These are phyloP conservation scores for Typhlichthys subterraneus DNA, from an alignment of 2,797 vertebrate species.

Conservation along the genomic window DNA sequence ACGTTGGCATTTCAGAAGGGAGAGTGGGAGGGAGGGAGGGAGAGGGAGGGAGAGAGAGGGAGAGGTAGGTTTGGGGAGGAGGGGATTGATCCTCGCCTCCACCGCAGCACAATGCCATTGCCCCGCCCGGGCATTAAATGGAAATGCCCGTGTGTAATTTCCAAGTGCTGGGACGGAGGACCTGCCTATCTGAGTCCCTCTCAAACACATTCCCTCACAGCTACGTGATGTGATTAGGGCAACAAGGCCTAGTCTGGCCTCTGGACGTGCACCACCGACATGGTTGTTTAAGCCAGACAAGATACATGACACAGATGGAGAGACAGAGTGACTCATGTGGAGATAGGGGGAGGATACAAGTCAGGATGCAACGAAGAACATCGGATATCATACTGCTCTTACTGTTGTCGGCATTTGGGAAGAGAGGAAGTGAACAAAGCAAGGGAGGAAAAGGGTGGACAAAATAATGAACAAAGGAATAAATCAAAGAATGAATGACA, in stretches of 20 bases:
- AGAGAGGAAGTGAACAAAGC: no score
- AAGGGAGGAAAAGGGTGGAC: no score
- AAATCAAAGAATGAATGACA: no score
- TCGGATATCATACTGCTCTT: neutral
- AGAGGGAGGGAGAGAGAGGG: slow-evolving; percentile 25
- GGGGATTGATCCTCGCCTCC: slow-evolving; percentile 50
- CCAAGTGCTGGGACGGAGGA: slow-evolving; percentile 25
- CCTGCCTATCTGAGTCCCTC: slow-evolving; percentile 36
- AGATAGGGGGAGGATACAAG: slow-evolving; percentile 7
- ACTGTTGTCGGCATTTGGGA: neutral
- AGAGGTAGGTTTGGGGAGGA: slow-evolving; percentile 19
- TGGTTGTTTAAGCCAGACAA: slow-evolving; percentile 13
- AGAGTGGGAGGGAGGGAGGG: slow-evolving; percentile 11
- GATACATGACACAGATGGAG: slow-evolving; percentile 8
- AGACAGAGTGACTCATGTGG: slow-evolving; percentile 7
- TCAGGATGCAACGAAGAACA: slow-evolving; percentile 1
- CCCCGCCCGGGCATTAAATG: slow-evolving; percentile 32
- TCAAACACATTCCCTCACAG: slow-evolving; percentile 40
- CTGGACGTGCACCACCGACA: slow-evolving; percentile 28
- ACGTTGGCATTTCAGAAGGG: slow-evolving; percentile 41
- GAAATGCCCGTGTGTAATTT: slow-evolving; percentile 45
- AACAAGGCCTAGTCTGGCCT: slow-evolving; percentile 29
- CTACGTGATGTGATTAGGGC: slow-evolving; percentile 53
- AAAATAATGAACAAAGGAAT: no score
- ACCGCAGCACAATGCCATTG: slow-evolving; percentile 32